Base-by-base conservation (phyloP, 2,797 vertebrate genomes). In the Todus mexicanus region DNA sequence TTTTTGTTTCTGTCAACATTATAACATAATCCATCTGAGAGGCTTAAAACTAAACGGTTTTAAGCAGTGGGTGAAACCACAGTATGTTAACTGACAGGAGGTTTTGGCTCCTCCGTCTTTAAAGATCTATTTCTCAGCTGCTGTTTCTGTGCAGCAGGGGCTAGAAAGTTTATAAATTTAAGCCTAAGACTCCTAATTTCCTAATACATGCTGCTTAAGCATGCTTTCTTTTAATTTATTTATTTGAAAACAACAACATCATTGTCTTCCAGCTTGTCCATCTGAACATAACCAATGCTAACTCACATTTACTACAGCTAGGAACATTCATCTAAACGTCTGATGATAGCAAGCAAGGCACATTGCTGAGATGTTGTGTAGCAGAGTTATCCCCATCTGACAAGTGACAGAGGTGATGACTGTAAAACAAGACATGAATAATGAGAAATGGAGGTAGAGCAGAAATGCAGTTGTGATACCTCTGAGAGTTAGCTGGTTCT, bases 11-110 rank as follows among this genome's bases (percentile, higher is more conserved):
- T 95, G 83, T 79, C 92, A 93, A 89, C 66, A 56, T 91, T 60
- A 45, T 47, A 91, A 66, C 60, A 74, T 54, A 84, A 93, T 71
- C 60, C 72, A 90, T 82, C 65, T 65, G 79, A 89, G 61, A 93
- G 43, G 35, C 64, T 93, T 84, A 85, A 59, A 96, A 83, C 29
- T 72, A 56, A 25, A 80, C 2, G 1, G 47, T 76, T 88, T 86
- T 86, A 85, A 92, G 87, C 82, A 88, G 64, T 54, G 76, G 59
- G 70, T 85, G 51, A 95, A 96, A 93, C 92, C 91, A 86, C 89
- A 84, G 48, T 20, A 53, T 33, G 33, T 61, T 93, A 85, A 70
- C 54, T 86, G 89, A 93, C 76, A 84, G 84, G 54, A 94, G n/a
- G 29, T 79, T 89, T 94, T 85, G 93, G 60, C 87, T 93, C 38